Evolutionary conservation across 2,113 vertebrate species (phyloP), one percentile per base, ranked within the genome.

Genomic region (Noturus placidus): DNA sequence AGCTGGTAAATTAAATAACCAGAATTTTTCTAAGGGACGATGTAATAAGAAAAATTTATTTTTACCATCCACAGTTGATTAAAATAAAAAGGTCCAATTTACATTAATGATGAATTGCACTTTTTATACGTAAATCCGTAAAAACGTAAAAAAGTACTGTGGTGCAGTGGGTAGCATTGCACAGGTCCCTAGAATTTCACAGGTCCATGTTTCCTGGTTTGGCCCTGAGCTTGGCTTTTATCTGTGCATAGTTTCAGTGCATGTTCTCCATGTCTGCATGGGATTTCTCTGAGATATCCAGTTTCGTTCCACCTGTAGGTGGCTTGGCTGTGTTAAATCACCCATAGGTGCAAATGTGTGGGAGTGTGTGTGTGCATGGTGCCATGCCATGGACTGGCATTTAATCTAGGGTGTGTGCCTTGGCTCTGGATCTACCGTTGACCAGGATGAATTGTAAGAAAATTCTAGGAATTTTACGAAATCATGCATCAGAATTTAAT

Each of bases 1-100:
- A 86, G 72, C 14, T 70, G 61, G 35, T 52, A 77, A 63, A 90
- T 78, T 38, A 65, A 87, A 70, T 65, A 25, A 72, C 30, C 7
- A 30, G 15, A 38, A 11, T 80, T 50, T 52, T 67, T 57, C 63
- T 56, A 83, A 46, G 10, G 50, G 13, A 59, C 74, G 46, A n/a
- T 50, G 25, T 74, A 83, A 87, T 52, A 74, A 78, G 46, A 22
- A 87, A 63, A 86, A 83, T 42, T 22, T 13, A 20, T 78, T 56
- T 17, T 61, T 86, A 67, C 13, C n/a, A 46, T 69, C 67, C 9
- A 83, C 46, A 83, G 27, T 35, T 61, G 15, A 3, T 35, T 79
- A 89, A 79, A 38, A 38, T 46, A 5, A 46, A 86, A 78, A 72
- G 46, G 72, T 70, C 1, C 46, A 35, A 79, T 79, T 67, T 11